A percentile compares a stretch with the other conserved stretches of the same genome.
Evolutionary conservation across 2,888 invertebrate genomes (phyloP).

Genomic region (Spodoptera littoralis): DNA sequence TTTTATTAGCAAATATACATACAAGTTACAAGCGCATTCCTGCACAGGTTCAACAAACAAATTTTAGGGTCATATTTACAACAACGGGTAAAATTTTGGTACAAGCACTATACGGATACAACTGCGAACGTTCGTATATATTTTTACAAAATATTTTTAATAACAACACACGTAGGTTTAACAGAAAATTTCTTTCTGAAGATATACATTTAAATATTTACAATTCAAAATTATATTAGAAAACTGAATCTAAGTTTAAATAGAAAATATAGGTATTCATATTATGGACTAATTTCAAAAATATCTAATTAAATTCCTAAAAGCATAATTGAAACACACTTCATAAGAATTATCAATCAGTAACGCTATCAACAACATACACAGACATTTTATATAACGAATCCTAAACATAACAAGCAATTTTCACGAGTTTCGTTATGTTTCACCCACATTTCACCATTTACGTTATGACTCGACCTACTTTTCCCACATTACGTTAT

Average conservation of each 20-base stretch:
- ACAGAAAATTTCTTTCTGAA: constrained; percentile 9
- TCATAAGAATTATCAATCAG: no score
- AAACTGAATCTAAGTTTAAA: no score
- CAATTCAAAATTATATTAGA: background rate
- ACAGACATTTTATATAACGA: no score
- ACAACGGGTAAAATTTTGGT: constrained; percentile 56
- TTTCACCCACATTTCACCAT: no score
- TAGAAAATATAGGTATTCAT: background rate
- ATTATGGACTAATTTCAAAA: no score
- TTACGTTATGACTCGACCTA: no score
- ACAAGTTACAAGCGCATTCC: constrained; percentile 52
- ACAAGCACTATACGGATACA: constrained; percentile 42
- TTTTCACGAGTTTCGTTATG: no score
- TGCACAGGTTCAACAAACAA: constrained; percentile 50
- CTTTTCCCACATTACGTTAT: no score
- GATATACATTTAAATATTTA: background rate
- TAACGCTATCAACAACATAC: no score
- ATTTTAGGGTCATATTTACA: constrained; percentile 58
- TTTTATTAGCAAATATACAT: constrained; percentile 58
- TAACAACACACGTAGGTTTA: constrained; percentile 1
- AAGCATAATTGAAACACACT: no score
- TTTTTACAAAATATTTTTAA: constrained; percentile 47
- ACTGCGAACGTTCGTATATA: constrained; percentile 42
- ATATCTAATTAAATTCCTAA: no score
- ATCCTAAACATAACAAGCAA: no score